Percentiles rank a stretch among this genome's conserved stretches.
phyloP scores from a whole-genome alignment of 2,888 invertebrate genomes.

The Oscheius onirici region DNA sequence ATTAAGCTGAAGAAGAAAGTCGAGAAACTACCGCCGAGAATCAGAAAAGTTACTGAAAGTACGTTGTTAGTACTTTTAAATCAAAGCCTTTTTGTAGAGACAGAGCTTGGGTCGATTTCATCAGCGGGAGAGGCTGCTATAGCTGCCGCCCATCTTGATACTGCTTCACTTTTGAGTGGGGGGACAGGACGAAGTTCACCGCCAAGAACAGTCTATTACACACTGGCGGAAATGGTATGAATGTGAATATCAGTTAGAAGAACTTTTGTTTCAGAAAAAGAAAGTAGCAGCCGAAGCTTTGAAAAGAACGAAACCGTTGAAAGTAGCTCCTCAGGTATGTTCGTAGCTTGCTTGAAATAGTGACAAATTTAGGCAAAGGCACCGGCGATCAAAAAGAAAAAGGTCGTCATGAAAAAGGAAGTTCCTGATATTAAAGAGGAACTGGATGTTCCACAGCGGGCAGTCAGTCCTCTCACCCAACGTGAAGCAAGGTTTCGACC shows the following conservation, averaged over 20 bases:
- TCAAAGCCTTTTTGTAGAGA: not conserved
- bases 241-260: not conserved
- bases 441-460: conserved; percentile 20
- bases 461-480: conserved; percentile 43
- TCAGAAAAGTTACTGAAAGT: conserved; percentile 12
- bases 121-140: conserved; percentile 28
- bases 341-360: not conserved
- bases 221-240: conserved; percentile 21
- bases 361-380: conserved; percentile 20
- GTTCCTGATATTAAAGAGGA: conserved; percentile 3
- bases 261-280: not conserved
- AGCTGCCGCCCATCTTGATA: conserved; percentile 23
- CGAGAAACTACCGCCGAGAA: not conserved
- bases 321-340: not conserved
- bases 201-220: not conserved
- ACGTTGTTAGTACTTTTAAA: not conserved
- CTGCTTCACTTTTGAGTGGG: conserved; percentile 25
- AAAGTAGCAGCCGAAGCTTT: not conserved
- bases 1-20: conserved; percentile 12
- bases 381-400: conserved; percentile 37
- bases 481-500: conserved; percentile 47
- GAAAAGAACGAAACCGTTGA: not conserved
- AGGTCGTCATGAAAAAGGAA: conserved; percentile 10
- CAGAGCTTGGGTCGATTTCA: conserved; percentile 26
- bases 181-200: conserved; percentile 16